Conservation (phyloP, 2,113 vertebrate species). For the Epinephelus moara region DNA sequence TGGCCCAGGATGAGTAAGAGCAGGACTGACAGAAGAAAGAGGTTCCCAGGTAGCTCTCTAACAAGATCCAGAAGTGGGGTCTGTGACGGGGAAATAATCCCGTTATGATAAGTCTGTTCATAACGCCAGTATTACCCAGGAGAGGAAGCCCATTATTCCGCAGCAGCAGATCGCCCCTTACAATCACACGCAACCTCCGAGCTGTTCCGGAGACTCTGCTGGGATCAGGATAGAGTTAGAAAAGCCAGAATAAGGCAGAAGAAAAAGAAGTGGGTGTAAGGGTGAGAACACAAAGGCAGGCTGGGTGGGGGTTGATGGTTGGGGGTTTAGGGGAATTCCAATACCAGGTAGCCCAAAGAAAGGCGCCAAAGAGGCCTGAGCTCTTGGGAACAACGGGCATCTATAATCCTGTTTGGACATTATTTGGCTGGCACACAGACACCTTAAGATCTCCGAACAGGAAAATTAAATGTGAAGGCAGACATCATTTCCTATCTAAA, state of each 20-base stretch:
- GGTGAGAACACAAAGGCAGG: slow-evolving; percentile 58
- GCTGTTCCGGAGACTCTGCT: slow-evolving; percentile 63
- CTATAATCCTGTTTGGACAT: slow-evolving; percentile 69
- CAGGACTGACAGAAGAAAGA: slow-evolving; percentile 58
- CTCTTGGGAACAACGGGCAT: slow-evolving; percentile 42
- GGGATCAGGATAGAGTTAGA: slow-evolving; percentile 40
- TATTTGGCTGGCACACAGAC: slow-evolving; percentile 52
- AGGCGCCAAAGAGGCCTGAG: slow-evolving; percentile 56
- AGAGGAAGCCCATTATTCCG: slow-evolving; percentile 75
- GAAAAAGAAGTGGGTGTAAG: slow-evolving; percentile 43
- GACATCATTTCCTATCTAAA: slow-evolving; percentile 20
- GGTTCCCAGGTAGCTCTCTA: slow-evolving; percentile 72
- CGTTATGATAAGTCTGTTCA: slow-evolving; percentile 80
- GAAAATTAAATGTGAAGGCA: slow-evolving; percentile 47
- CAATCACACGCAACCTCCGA: slow-evolving; percentile 61
- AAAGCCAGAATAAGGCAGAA: slow-evolving; percentile 29
- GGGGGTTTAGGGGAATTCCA: slow-evolving; percentile 66
- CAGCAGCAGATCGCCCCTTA: slow-evolving; percentile 44
- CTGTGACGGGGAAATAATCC: slow-evolving; percentile 76
- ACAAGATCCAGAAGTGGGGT: slow-evolving; percentile 70
- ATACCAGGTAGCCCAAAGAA: slow-evolving; percentile 64
- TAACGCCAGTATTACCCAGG: slow-evolving; percentile 52
- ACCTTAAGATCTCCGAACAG: slow-evolving; percentile 23
- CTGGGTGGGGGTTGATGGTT: slow-evolving; percentile 32
- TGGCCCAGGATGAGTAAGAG: slow-evolving; percentile 43